Evolutionary conservation across 2,113 vertebrate genomes (phyloP).

Genomic region (Epinephelus moara): DNA sequence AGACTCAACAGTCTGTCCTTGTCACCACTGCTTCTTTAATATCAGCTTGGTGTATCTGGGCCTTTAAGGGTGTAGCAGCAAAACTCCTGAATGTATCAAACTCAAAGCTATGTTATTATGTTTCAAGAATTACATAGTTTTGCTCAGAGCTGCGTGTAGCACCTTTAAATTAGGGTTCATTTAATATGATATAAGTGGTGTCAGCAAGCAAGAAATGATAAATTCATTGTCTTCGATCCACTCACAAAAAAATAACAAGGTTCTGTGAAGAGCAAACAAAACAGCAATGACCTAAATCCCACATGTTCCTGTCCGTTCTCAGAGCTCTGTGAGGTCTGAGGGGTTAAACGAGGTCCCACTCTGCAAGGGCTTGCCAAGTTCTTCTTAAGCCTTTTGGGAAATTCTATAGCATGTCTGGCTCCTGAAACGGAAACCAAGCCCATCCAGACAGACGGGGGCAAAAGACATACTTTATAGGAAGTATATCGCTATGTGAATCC

Average conservation of each 20-base stretch:
- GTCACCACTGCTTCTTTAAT: no score
- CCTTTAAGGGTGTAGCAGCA: no score
- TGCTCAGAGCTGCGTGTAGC: background rate
- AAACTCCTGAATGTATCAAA: no score
- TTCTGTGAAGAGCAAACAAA: constrained; percentile 49
- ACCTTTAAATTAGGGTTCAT: background rate
- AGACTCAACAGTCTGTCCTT: no score
- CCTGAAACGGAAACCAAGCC: constrained; percentile 72
- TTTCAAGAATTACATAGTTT: background rate
- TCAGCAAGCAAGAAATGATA: background rate
- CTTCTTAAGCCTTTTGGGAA: constrained; percentile 57
- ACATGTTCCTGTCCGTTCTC: constrained; percentile 36
- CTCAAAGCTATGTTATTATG: no score
- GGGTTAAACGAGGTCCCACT: constrained; percentile 54
- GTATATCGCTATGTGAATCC: constrained; percentile 6
- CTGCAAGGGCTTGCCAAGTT: constrained; percentile 40
- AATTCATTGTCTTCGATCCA: background rate
- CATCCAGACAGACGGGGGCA: constrained; percentile 36
- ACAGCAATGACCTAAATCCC: constrained; percentile 33
- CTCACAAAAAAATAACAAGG: background rate
- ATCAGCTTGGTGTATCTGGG: no score
- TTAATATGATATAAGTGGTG: background rate
- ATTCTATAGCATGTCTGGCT: constrained; percentile 69
- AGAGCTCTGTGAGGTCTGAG: constrained; percentile 46
- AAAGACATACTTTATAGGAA: constrained; percentile 38